These are phyloP conservation scores for Prolemur simus DNA, from an alignment of 2,113 vertebrate species.

Conservation along the genomic window DNA sequence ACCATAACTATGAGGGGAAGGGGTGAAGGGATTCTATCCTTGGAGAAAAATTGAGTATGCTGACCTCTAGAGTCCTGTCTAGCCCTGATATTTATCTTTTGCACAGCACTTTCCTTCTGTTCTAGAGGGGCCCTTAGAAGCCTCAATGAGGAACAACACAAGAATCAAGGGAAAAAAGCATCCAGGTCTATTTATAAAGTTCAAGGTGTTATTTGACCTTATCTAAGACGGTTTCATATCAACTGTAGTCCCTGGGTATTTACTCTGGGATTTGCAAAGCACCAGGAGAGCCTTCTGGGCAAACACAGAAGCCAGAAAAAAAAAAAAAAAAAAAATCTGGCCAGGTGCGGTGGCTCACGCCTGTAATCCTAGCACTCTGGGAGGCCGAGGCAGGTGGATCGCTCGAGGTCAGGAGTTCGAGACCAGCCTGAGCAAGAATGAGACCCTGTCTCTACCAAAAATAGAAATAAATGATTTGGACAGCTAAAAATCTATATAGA, in stretches of 20 bases:
- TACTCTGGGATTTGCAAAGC: constrained; percentile 7
- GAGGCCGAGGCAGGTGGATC: no score
- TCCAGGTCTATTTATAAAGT: background rate
- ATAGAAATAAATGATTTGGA: no score
- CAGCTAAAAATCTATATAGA: no score
- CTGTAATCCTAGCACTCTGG: no score
- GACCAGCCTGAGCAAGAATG: no score
- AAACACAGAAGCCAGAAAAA: background rate
- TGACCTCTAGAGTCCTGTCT: background rate
- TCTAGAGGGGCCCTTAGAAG: background rate
- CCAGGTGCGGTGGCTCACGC: no score
- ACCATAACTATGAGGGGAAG: background rate
- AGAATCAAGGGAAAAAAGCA: background rate
- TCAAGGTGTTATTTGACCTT: background rate
- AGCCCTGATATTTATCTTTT: background rate
- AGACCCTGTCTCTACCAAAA: no score
- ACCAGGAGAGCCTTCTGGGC: background rate
- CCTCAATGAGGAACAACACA: background rate
- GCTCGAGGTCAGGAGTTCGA: no score
- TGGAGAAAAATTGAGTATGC: background rate
- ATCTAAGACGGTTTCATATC: background rate
- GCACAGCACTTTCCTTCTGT: background rate
- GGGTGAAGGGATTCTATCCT: background rate
- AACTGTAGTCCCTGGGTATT: background rate
- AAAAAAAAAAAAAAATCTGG: background rate